A percentile compares a stretch with the other conserved stretches of the same genome.
These are phyloP conservation scores for Distichodus sexfasciatus DNA, from an alignment of 2,797 vertebrate species.

Conservation along the genomic window DNA sequence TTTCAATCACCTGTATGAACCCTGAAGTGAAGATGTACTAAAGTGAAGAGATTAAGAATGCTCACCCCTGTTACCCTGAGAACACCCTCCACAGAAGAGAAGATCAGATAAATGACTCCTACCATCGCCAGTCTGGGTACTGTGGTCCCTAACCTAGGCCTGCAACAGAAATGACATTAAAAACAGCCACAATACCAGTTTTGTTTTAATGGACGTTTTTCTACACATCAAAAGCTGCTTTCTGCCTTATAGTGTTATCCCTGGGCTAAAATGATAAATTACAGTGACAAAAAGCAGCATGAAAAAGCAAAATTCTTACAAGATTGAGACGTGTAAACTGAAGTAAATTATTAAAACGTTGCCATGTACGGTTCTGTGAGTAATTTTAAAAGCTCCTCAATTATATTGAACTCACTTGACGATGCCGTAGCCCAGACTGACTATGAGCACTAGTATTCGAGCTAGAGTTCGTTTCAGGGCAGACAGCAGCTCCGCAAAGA, in stretches of 20 bases:
- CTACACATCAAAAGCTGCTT: no score
- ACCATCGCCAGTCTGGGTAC: constrained; percentile 85
- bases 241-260: not conserved
- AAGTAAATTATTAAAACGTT: not conserved
- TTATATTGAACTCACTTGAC: constrained; percentile 76
- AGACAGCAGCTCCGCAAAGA: constrained; percentile 84
- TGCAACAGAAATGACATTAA: constrained; percentile 40
- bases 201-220: no score
- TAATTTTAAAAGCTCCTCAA: no score
- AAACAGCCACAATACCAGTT: not conserved
- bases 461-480: constrained; percentile 85
- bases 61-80: constrained; percentile 80
- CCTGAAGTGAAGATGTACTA: not conserved
- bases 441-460: constrained; percentile 84
- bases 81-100: constrained; percentile 81
- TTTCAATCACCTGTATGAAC: no score
- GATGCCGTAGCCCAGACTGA: constrained; percentile 87
- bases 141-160: constrained; percentile 83
- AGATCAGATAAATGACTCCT: constrained; percentile 80
- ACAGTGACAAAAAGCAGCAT: not conserved
- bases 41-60: not conserved
- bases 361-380: no score
- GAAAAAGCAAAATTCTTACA: no score
- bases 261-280: not conserved
- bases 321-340: not conserved